A percentile compares a stretch with the other conserved stretches of the same genome.
These are phyloP conservation scores for Bombus balteatus DNA, from an alignment of 1,140 invertebrate species.

Conservation along the genomic window DNA sequence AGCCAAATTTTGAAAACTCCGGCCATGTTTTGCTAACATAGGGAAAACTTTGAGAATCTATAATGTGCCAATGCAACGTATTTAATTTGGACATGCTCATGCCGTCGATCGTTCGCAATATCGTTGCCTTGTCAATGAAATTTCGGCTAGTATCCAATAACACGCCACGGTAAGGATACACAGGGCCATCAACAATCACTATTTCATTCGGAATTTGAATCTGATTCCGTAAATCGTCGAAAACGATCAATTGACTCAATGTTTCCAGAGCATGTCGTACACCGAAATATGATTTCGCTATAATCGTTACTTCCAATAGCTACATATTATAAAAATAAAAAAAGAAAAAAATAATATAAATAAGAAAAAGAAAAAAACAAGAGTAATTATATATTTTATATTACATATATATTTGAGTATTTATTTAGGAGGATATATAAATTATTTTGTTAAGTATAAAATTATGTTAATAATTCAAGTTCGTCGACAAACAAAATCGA, in stretches of 20 bases:
- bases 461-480: not conserved
- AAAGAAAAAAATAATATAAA: not conserved
- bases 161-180: conserved; percentile 89
- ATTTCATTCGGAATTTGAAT: conserved; percentile 85
- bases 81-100: conserved; percentile 93
- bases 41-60: conserved; percentile 93
- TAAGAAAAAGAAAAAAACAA: not conserved
- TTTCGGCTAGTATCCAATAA: conserved; percentile 91
- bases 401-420: not conserved
- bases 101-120: conserved; percentile 89
- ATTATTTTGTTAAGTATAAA: not conserved
- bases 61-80: conserved; percentile 95
- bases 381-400: not conserved
- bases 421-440: not conserved
- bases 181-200: conserved; percentile 87
- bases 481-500: not conserved
- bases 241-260: conserved; percentile 89
- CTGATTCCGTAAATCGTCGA: conserved; percentile 85
- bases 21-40: conserved; percentile 88
- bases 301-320: conserved; percentile 84
- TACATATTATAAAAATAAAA: not conserved
- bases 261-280: conserved; percentile 91
- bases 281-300: conserved; percentile 88
- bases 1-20: conserved; percentile 87
- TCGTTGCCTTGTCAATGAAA: conserved; percentile 86